These are phyloP conservation scores for Drosophila dunni DNA, from an alignment of 1,140 invertebrate genomes.

Conservation along the genomic window DNA sequence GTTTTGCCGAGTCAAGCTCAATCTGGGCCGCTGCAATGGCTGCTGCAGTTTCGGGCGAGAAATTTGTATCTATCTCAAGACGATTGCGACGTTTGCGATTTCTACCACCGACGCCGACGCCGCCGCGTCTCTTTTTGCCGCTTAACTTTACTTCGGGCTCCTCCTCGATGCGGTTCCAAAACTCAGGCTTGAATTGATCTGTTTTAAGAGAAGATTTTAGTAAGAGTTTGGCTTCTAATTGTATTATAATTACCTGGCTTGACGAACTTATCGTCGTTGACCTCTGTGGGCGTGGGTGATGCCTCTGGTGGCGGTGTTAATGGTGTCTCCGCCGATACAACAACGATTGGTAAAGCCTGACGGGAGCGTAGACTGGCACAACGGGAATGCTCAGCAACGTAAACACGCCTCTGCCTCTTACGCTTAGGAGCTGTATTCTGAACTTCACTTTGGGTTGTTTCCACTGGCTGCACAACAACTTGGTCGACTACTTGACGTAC, in stretches of 20 bases:
- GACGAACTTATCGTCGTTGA: slow-evolving; percentile 42
- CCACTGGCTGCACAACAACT: slow-evolving; percentile 16
- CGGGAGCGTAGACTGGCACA: slow-evolving; percentile 58
- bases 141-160: slow-evolving; percentile 45
- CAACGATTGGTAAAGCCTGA: slow-evolving; percentile 12
- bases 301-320: slow-evolving; percentile 19
- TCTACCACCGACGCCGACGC: slow-evolving; percentile 8
- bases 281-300: slow-evolving; percentile 63
- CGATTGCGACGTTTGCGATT: slow-evolving; percentile 50
- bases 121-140: slow-evolving; percentile 41
- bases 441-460: neutral
- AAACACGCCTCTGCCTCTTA: slow-evolving; percentile 57
- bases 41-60: slow-evolving; percentile 67
- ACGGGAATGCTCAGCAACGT: slow-evolving; percentile 50
- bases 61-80: slow-evolving; percentile 44
- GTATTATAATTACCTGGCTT: slow-evolving; percentile 45
- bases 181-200: slow-evolving; percentile 55
- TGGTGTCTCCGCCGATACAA: slow-evolving; percentile 12
- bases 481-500: slow-evolving; percentile 36
- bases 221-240: neutral
- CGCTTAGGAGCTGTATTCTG: slow-evolving; percentile 17
- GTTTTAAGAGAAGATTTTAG: neutral
- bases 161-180: slow-evolving; percentile 65
- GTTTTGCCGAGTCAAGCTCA: slow-evolving; percentile 58
- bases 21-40: slow-evolving; percentile 67